Base-by-base conservation (phyloP, 1,140 invertebrate species). In the Phthorimaea operculella region DNA sequence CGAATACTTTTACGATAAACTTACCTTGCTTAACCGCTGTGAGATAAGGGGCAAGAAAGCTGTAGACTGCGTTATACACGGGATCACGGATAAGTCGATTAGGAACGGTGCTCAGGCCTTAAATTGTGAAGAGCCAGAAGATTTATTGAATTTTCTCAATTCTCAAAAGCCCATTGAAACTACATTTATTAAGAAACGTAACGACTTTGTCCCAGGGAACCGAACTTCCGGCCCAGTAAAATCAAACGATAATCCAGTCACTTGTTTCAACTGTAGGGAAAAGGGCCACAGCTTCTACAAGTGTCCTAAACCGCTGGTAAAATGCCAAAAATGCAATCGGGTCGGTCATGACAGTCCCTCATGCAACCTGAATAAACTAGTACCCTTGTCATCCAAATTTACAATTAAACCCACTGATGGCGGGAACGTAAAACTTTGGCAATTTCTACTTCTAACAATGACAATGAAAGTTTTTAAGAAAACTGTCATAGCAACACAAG, bases 121-220 rank as follows among this genome's bases (percentile, higher is more conserved):
- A 48, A 54, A 54, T 48, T 54, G 53, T 49, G 45, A 47, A 7
- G 53, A 54, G 18, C 53, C 53, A 11, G 53, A 54, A 18, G 53
- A 54, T 17, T 34, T 54, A 21, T 36, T 54, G 14, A 45, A 54
- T 48, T 54, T 33, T 45, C 44, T 54, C 16, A 47, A 17, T 16
- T 47, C 16, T 5, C 44, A 47, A 16, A 11, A 15, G n/a, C 14
- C 16, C 15, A 9, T 9, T 4, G 44, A 47, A 3, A 17, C 15
- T 47, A 4, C 44, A 15, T 16, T 47, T 47, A 47, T 15, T 47
- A 47, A 15, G n/a, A 47, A 9, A 16, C 44, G 44, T 9, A 16
- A 5, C 9, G 44, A 47, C 4, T 9, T 1, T 47, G 10, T 17
- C 15, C 15, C 44, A 17, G 44, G 44, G 16, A 47, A 16, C 44